Conservation (phyloP, 2,797 vertebrate species). For the Synanceia verrucosa region DNA sequence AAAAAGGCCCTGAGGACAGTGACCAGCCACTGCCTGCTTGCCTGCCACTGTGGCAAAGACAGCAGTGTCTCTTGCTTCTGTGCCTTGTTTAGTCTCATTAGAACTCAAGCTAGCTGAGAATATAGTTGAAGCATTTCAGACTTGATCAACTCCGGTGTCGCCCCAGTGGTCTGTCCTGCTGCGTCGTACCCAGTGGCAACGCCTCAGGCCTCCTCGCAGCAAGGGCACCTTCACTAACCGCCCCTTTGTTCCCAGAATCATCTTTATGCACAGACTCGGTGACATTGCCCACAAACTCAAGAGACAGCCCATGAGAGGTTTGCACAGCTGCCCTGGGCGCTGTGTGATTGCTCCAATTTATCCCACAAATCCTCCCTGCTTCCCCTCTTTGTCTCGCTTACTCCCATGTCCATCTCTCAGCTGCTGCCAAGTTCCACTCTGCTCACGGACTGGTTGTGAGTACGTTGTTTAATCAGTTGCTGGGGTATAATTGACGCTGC, state of each 20-base stretch:
- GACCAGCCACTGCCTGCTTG: slow-evolving; percentile 10
- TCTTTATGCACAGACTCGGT: slow-evolving; percentile 52
- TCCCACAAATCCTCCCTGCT: slow-evolving; percentile 48
- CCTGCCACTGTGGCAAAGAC: not conserved
- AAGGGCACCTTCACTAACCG: slow-evolving; percentile 65
- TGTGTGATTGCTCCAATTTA: slow-evolving; percentile 52
- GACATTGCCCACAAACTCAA: slow-evolving; percentile 40
- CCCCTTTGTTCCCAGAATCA: slow-evolving; percentile 44
- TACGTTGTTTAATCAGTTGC: slow-evolving; percentile 29
- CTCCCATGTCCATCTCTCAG: slow-evolving; percentile 38
- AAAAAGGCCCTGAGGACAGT: slow-evolving; percentile 44
- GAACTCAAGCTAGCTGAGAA: not conserved
- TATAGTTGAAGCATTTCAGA: slow-evolving; percentile 7
- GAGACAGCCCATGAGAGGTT: slow-evolving; percentile 56
- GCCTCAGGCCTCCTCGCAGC: slow-evolving; percentile 48
- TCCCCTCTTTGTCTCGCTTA: slow-evolving; percentile 35
- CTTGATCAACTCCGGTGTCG: slow-evolving; percentile 35
- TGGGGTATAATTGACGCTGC: slow-evolving; percentile 16
- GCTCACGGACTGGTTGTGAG: slow-evolving; percentile 27
- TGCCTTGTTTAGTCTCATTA: not conserved
- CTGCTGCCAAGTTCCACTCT: slow-evolving; percentile 46
- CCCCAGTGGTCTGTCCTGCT: slow-evolving; percentile 32
- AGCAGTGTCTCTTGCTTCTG: not conserved
- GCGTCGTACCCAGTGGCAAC: slow-evolving; percentile 44
- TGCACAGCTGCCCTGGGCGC: slow-evolving; percentile 60